Base-by-base conservation (phyloP, 1,140 invertebrate genomes). In the Gryon sp. region DNA sequence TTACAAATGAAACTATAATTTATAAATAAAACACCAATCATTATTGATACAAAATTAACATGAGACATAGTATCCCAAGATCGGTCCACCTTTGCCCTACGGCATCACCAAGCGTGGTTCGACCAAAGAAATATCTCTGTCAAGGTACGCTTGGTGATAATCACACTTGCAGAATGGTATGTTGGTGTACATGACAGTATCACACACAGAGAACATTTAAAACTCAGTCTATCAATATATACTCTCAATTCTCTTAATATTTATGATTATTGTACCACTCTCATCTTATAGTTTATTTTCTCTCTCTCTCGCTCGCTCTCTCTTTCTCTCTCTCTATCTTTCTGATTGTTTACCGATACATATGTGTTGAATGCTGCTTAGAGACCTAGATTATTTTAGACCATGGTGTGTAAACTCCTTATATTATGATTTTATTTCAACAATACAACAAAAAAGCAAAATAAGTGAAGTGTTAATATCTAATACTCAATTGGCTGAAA, bases 111-210 rank as follows among this genome's bases (percentile, higher is more conserved):
- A 82, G 82, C 81, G 80, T 83, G 81, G 82, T 86, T 88, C 79
- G 84, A 87, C 76, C 60, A 80, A 46, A 38, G 19, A 12, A 59
- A 30, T 50, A 15, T 24, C 7, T 18, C 66, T 57, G 60, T 84
- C 83, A 82, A 88, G 86, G 85, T 84, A 82, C 83, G 83, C 84
- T 86, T 70, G 48, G 78, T 75, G 70, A 50, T 60, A 80, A 79
- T 83, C 76, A 88, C 86, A 88, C 85, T 86, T 87, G 85, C 86
- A 87, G 85, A 88, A 88, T 89, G 88, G 88, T 89, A 89, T 89
- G 88, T 89, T 89, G 88, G 88, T 89, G 88, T 89, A 89, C 88
- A 88, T 87, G 79, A 88, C 76, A 85, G 77, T 83, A 79, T 76
- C 84, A 88, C 84, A 88, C 87, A 87, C 82, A 83, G 78, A 85